Evolutionary conservation across 2,113 vertebrate genomes (phyloP).

Genomic region (Danio rerio): GRCz12tu NC_133189.1:44749001-44749500

Average conservation of each 20-base stretch:
- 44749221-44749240: background rate
- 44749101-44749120: background rate
- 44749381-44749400: constrained; percentile 66
- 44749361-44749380: constrained; percentile 82
- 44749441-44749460: constrained; percentile 57
- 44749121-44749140: background rate
- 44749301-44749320: constrained; percentile 78
- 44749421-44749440: constrained; percentile 70
- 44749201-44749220: background rate
- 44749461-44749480: constrained; percentile 64
- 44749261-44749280: constrained; percentile 31
- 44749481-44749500: constrained; percentile 63
- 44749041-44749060: constrained; percentile 1
- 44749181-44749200: background rate
- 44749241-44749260: constrained; percentile 5
- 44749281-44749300: constrained; percentile 70
- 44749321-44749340: constrained; percentile 67
- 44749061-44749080: constrained; percentile 5
- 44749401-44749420: constrained; percentile 78
- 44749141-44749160: background rate
- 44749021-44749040: background rate
- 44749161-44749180: background rate
- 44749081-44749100: constrained; percentile 8
- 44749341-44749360: constrained; percentile 77
- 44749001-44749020: constrained; percentile 15